phyloP scores from a whole-genome alignment of 1,140 invertebrate species.

The Euura lappo region DNA sequence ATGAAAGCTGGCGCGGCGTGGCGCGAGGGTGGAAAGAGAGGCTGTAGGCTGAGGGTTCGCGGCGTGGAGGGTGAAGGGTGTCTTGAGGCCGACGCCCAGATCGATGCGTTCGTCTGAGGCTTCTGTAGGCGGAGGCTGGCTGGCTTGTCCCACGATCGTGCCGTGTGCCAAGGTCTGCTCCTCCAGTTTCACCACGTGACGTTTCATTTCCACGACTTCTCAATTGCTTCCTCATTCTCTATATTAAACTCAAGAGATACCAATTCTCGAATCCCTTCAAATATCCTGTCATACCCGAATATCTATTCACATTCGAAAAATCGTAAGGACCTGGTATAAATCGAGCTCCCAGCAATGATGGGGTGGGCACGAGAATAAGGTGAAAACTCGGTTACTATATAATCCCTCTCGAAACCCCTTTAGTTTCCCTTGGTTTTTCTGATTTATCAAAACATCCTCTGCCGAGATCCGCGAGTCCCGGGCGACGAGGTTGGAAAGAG shows the following conservation, averaged over 20 bases:
- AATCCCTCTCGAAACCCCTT: conserved; percentile 4
- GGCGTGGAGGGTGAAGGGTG: conserved; percentile 25
- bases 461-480: conserved; percentile 24
- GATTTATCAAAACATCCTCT: conserved; percentile 9
- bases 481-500: conserved; percentile 27
- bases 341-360: too few species aligned
- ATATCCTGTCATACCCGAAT: not conserved
- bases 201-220: not conserved
- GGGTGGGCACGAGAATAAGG: not conserved
- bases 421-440: not conserved
- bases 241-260: not conserved
- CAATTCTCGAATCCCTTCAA: not conserved
- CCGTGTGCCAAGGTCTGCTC: conserved; percentile 14
- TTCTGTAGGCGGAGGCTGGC: conserved; percentile 44
- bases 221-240: not conserved
- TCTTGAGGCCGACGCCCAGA: conserved; percentile 54
- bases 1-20: not conserved
- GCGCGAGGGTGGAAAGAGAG: conserved; percentile 21
- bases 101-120: conserved; percentile 52
- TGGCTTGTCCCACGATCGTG: conserved; percentile 22
- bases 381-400: not conserved
- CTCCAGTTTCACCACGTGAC: conserved; percentile 21
- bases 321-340: too few species aligned
- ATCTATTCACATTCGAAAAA: not conserved
- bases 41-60: conserved; percentile 19